Base-by-base conservation (phyloP, 2,113 vertebrate genomes). In the Syngnathus scovelli region DNA sequence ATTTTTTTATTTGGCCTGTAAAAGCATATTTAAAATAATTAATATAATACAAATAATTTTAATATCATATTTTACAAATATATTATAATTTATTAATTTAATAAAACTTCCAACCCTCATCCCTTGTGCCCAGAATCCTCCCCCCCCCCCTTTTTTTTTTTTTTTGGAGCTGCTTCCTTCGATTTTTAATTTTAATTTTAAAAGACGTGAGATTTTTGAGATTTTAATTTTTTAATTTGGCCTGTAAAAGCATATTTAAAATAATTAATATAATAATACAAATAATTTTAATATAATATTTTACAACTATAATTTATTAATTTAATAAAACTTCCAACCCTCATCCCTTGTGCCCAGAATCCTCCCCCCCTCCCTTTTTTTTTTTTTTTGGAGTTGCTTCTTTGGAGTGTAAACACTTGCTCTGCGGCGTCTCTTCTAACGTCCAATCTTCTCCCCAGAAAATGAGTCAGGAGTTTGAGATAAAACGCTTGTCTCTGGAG, bases 381-480 rank as follows among this genome's bases (percentile, higher is more conserved):
- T 27, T 27, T 33, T 33, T 33, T 33, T 33, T 58, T 37, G 6
- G 10, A 58, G 16, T 15, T 16, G 33, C 15, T 15, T 18, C 55
- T 8, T 36, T 36, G 6, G 7, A 58, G 38, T 21, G 60, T 41
- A 23, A 46, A 44, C 41, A 23, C 37, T 44, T 44, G 1, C 3
- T 62, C 41, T 23, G 23, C 13, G 55, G 12, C 7, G 54, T 11
- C 4, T 36, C 55, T 33, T 56, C 55, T 33, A 15, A 13, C 41
- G 23, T 6, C 27, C 6, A 27, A 62, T 62, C 21, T 62, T 13
- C 6, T 68, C 70, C 63, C 1, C 85, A 98, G 96, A 95, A 98
- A 82, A 83, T 98, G 87, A 94, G 95, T 61, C 95, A 98, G 85
- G 93, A 95, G 80, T 93, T 94, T 90, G 93, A 96, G 88, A 98